phyloP scores from a whole-genome alignment of 2,888 invertebrate species.

The Hypercompe scribonia region DNA sequence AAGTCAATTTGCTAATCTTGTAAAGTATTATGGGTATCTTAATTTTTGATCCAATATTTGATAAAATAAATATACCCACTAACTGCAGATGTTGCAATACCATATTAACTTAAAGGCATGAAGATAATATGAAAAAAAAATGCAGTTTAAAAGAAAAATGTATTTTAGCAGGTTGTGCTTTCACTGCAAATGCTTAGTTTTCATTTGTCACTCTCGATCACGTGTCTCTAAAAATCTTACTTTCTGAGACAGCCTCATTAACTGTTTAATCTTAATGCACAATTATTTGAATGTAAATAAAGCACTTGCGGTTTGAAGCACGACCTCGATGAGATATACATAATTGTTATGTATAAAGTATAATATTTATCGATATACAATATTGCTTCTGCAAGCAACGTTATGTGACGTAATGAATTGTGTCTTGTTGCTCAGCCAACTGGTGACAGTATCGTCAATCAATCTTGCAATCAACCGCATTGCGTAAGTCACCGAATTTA shows the following conservation, averaged over 20 bases:
- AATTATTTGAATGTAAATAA: slow-evolving; percentile 31
- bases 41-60: not conserved
- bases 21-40: not conserved
- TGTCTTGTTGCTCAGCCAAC: slow-evolving; percentile 92
- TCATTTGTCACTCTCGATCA: not conserved
- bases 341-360: slow-evolving; percentile 56
- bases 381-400: slow-evolving; percentile 76
- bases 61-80: slow-evolving; percentile 44
- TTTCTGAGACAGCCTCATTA: not conserved
- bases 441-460: slow-evolving; percentile 96
- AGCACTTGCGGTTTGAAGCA: slow-evolving; percentile 48
- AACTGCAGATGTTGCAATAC: slow-evolving; percentile 51
- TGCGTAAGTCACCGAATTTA: slow-evolving; percentile 91
- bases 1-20: not conserved
- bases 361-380: slow-evolving; percentile 48
- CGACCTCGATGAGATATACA: slow-evolving; percentile 37
- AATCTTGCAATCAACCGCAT: slow-evolving; percentile 97
- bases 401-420: slow-evolving; percentile 83
- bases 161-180: slow-evolving; percentile 37
- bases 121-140: slow-evolving; percentile 37
- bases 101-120: slow-evolving; percentile 64
- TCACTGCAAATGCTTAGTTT: slow-evolving; percentile 47
- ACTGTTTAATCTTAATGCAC: not conserved
- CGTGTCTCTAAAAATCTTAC: not conserved
- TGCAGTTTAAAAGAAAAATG: slow-evolving; percentile 19